Base-by-base conservation (phyloP, 2,113 vertebrate species). In the Chloropsis cyanopogon region DNA sequence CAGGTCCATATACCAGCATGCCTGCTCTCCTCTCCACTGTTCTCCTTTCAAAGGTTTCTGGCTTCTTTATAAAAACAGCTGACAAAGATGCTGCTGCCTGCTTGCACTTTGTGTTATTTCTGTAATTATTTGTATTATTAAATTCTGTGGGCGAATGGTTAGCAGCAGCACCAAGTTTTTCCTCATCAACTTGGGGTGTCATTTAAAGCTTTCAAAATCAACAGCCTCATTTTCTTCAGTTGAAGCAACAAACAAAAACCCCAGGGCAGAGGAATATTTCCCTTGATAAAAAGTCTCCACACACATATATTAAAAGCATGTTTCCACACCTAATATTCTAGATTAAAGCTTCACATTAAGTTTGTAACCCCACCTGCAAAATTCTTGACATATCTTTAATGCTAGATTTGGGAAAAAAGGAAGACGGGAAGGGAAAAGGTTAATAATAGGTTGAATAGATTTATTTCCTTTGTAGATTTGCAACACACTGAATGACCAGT, bases 131-230 rank as follows among this genome's bases (percentile, higher is more conserved):
- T 44, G 8, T 9, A 9, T 42, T 87, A 89, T 61, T 79, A 76
- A 70, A 77, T 76, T 93, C 57, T 52, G 41, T 52, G 35, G 37
- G 57, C 8, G 23, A 66, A 86, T 19, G 33, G 39, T 56, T 79
- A 87, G 66, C 35, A 84, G 64, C 65, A 87, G 28, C 50, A 44
- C 20, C 20, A 52, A 49, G 49, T 3, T 91, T 53, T 84, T 79
- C 49, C 64, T 92, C 80, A 63, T 65, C 52, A 61, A 39, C 39
- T 86, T 57, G 73, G 60, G 54, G 65, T 11, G 3, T 33, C 73
- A 24, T 53, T 86, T 84, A 64, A 92, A 69, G 56, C 37, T 91
- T 93, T 86, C 81, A 69, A 35, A 91, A 95, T 72, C 61, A 85
- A 59, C 41, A 85, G 65, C 49, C 25, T 90, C 56, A 57, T 95